Conservation (phyloP, 1,140 invertebrate species). For the Orius laevigatus region DNA sequence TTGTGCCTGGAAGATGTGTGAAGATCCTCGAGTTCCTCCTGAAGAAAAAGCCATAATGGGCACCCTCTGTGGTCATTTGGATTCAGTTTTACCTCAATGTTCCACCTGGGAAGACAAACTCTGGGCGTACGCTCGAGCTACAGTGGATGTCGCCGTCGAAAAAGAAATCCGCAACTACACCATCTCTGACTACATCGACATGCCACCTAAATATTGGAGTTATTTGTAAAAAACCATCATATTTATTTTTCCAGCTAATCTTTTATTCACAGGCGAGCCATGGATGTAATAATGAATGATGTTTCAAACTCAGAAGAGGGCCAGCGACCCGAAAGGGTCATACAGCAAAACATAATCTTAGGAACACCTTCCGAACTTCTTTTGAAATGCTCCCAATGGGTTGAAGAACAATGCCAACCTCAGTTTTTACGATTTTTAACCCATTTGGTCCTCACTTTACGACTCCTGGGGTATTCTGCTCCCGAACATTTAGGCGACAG, state of each 20-base stretch:
- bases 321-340: neutral
- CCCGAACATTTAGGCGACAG: conserved; percentile 51
- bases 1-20: conserved; percentile 56
- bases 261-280: neutral
- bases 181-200: conserved; percentile 33
- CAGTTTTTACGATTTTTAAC: conserved; percentile 42
- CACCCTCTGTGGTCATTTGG: conserved; percentile 67
- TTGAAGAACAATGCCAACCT: conserved; percentile 22
- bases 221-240: conserved; percentile 34
- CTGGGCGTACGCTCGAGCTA: conserved; percentile 71
- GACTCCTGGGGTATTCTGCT: conserved; percentile 50
- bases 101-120: conserved; percentile 71
- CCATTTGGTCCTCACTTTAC: conserved; percentile 69
- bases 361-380: neutral
- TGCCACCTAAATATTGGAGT: conserved; percentile 65
- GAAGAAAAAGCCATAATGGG: conserved; percentile 48
- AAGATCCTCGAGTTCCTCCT: conserved; percentile 29
- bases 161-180: conserved; percentile 43
- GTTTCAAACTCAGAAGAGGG: neutral
- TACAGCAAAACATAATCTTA: neutral
- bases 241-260: neutral
- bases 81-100: conserved; percentile 53
- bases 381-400: conserved; percentile 5
- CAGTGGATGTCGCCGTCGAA: conserved; percentile 75
- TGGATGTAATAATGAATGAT: neutral